phyloP scores from a whole-genome alignment of 2,888 invertebrate genomes.

The Nycteola revayana region DNA sequence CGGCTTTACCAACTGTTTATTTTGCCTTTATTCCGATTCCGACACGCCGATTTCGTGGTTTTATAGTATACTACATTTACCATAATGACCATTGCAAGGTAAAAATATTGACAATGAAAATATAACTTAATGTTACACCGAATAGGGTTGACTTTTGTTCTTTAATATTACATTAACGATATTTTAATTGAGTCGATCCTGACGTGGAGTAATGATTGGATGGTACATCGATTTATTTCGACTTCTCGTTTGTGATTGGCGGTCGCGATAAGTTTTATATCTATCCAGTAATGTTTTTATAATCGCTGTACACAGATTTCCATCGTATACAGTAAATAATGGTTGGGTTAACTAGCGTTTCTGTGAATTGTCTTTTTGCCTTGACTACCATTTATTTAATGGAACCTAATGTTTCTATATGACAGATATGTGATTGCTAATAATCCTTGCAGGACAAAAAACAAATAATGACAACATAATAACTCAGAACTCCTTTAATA shows the following conservation, averaged over 20 bases:
- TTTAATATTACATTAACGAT: constrained; percentile 70
- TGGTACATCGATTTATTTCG: constrained; percentile 80
- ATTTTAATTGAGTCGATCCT: constrained; percentile 82
- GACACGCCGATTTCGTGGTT: constrained; percentile 80
- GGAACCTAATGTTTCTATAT: constrained; percentile 3
- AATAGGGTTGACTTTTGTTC: constrained; percentile 59
- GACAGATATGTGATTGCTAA: constrained; percentile 13
- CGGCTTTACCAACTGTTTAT: constrained; percentile 72
- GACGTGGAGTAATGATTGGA: constrained; percentile 82
- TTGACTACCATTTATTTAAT: constrained; percentile 12
- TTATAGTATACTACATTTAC: constrained; percentile 75
- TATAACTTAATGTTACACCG: constrained; percentile 35
- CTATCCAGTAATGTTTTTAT: constrained; percentile 77
- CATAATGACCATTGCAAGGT: constrained; percentile 78
- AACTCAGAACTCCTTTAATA: neutral
- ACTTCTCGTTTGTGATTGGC: constrained; percentile 81
- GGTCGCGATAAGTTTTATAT: constrained; percentile 76
- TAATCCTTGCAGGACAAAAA: constrained; percentile 6
- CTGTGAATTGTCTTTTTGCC: constrained; percentile 14
- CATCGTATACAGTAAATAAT: constrained; percentile 41
- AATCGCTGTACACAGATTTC: constrained; percentile 62
- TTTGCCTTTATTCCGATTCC: constrained; percentile 78
- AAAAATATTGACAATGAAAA: constrained; percentile 44
- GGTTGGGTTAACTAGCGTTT: constrained; percentile 15
- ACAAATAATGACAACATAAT: constrained; percentile 6